Evolutionary conservation across 2,888 invertebrate genomes (phyloP).

Genomic region (Amiota communis): DNA sequence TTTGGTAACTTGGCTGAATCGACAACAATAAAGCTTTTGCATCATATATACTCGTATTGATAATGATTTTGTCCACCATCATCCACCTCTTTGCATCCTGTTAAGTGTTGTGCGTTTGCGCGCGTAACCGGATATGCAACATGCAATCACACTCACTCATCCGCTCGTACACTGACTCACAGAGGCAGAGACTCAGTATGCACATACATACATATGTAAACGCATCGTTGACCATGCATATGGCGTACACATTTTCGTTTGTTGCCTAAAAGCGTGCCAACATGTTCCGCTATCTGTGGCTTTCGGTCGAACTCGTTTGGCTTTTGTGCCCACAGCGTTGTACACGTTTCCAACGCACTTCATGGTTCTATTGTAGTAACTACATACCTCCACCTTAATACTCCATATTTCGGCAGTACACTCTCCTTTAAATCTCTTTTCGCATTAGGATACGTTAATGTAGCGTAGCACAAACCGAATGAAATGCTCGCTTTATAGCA

Average conservation of each 20-base stretch:
- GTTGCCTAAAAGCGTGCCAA: conserved; percentile 21
- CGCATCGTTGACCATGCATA: conserved; percentile 12
- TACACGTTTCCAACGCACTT: neutral
- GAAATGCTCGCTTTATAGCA: too few species aligned
- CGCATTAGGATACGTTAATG: neutral
- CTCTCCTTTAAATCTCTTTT: neutral
- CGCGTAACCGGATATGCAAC: conserved; percentile 18
- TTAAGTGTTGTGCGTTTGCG: neutral
- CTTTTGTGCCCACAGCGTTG: neutral
- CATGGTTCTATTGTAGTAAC: neutral
- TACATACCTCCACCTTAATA: neutral
- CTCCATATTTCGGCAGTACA: neutral
- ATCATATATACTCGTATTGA: too few species aligned
- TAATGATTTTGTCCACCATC: too few species aligned
- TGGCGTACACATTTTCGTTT: conserved; percentile 27
- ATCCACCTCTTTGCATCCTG: too few species aligned
- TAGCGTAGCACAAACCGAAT: too few species aligned
- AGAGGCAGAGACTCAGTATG: too few species aligned
- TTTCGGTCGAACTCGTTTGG: neutral
- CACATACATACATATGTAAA: neutral
- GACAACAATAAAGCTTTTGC: too few species aligned
- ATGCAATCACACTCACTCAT: conserved; percentile 13
- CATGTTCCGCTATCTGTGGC: neutral
- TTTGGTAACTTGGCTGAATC: too few species aligned
- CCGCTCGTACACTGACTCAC: too few species aligned